Percentiles rank a stretch among this genome's conserved stretches.
These are phyloP conservation scores for Carlito syrichta DNA, from an alignment of 2,113 vertebrate species.

Conservation along the genomic window DNA sequence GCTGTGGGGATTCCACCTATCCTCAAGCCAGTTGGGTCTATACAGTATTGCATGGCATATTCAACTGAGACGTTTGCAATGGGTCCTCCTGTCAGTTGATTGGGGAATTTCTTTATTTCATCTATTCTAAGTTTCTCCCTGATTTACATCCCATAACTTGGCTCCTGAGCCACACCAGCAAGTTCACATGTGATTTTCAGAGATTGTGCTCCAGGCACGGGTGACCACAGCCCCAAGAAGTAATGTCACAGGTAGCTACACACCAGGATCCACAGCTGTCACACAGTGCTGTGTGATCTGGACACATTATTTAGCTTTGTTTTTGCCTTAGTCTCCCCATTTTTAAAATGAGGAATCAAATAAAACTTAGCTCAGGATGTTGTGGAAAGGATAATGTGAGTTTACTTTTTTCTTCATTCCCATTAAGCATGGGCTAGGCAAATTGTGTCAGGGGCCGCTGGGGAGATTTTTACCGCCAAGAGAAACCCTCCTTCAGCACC, in stretches of 20 bases:
- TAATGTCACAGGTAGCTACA: not conserved
- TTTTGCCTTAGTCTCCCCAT: not conserved
- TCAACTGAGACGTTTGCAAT: constrained; percentile 6
- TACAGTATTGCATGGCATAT: not conserved
- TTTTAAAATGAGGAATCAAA: not conserved
- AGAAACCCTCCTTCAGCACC: not conserved
- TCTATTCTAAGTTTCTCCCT: not conserved
- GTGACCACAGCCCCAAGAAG: not conserved
- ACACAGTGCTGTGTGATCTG: not conserved
- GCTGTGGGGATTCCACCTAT: not conserved
- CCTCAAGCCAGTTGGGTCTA: not conserved
- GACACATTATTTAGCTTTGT: not conserved
- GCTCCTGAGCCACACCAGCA: constrained; percentile 24
- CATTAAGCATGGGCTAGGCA: not conserved
- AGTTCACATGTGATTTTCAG: not conserved
- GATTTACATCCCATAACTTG: constrained; percentile 29
- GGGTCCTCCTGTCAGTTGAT: not conserved
- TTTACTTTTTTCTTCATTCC: not conserved
- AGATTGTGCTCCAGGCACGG: not conserved
- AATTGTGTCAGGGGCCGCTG: not conserved
- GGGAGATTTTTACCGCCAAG: not conserved
- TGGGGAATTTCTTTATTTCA: not conserved
- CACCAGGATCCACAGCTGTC: not conserved
- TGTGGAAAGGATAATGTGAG: not conserved
- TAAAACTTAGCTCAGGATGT: not conserved